Evolutionary conservation across 1,140 invertebrate genomes (phyloP), one percentile per base, ranked within the genome.

Genomic region (Stegodyphus dumicola): DNA sequence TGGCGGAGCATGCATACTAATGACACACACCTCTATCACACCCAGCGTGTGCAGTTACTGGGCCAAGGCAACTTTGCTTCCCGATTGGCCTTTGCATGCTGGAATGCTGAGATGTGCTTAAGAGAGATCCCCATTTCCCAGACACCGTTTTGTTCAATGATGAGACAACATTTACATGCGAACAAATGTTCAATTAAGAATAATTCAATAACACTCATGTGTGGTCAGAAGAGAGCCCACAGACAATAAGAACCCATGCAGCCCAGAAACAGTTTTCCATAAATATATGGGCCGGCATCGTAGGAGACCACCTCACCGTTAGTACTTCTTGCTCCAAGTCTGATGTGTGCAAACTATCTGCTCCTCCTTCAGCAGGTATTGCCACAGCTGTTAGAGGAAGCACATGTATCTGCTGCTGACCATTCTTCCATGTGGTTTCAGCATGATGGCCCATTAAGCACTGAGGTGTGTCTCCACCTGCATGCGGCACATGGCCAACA

Each of bases 241-340:
- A 11, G 54, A 15, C 71, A 74, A 74, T 51, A 4, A 74, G 71
- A 74, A 74, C 71, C 71, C 67, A 6, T 53, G 71, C 71, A 74
- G 71, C 6, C 15, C 7, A 74, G 49, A n/a, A 52, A 74, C 71
- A n/a, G 52, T 74, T 74, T 74, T 74, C 53, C 6, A 51, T 74
- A 74, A 74, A 74, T 74, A 51, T 74, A 74, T 74, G 71, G 49
- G 48, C 71, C 71, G 15, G 6, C 71, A 74, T 53, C 51, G 15
- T 74, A 74, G 49, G 53, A 17, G 52, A 74, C 7, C 51, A 74
- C 11, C 71, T 74, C 71, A 51, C 71, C 49, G 71, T n/a, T n/a
- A n/a, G n/a, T 74, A 74, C 48, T 74, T 74, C 9, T 71, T 49
- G 49, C 69, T 49, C 7, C 0, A 11, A 17, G 6, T 71, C n/a